Percentiles rank a stretch among this genome's conserved stretches.
Conservation (phyloP, 2,888 invertebrate genomes). For the Tiliacea citrago region DNA sequence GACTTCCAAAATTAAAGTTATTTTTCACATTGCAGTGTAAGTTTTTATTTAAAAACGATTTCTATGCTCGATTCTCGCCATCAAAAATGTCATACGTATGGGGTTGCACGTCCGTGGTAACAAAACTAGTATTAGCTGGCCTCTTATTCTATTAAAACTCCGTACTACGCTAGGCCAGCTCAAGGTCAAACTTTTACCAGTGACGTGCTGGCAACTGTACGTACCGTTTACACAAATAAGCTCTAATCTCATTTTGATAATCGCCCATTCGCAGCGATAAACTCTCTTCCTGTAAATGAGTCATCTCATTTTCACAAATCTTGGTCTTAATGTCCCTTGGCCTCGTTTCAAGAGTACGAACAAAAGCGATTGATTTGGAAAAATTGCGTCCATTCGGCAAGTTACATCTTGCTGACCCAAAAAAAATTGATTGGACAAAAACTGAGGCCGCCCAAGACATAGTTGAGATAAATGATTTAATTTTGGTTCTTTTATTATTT, state of each 20-base stretch:
- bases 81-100: too few relatives aligned
- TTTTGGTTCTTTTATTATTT: constrained; percentile 12
- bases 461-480: constrained; percentile 30
- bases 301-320: constrained; percentile 10
- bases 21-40: too few relatives aligned
- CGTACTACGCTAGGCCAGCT: neutral
- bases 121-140: neutral
- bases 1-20: too few relatives aligned
- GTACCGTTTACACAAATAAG: neutral
- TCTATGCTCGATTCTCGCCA: too few relatives aligned
- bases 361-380: constrained; percentile 21
- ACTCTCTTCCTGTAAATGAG: neutral
- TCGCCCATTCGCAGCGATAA: neutral
- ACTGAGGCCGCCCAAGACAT: constrained; percentile 1
- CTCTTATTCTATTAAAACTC: neutral
- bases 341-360: neutral
- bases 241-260: neutral
- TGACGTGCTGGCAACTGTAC: neutral
- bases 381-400: constrained; percentile 22
- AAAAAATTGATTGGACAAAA: constrained; percentile 33
- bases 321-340: constrained; percentile 2
- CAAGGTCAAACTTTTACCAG: neutral
- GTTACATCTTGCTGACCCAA: constrained; percentile 23
- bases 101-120: too few relatives aligned
- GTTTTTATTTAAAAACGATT: too few relatives aligned